phyloP scores from a whole-genome alignment of 2,797 vertebrate genomes.

The Gymnothorax reevesii region DNA sequence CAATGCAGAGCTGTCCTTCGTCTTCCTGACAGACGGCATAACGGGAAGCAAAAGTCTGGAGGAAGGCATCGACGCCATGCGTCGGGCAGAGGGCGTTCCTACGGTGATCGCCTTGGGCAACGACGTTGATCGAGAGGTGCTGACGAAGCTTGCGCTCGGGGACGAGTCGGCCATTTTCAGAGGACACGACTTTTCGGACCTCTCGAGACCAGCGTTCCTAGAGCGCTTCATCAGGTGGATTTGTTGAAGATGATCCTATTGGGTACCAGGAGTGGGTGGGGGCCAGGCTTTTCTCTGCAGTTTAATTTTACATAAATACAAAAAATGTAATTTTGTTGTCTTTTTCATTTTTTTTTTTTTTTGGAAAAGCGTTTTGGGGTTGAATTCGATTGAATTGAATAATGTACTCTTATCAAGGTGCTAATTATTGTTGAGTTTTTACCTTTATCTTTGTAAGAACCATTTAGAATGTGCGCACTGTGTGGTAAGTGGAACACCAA shows the following conservation, averaged over 20 bases:
- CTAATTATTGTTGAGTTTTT: slow-evolving; percentile 25
- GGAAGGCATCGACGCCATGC: slow-evolving; percentile 83
- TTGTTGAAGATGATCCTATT: slow-evolving; percentile 72
- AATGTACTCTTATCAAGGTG: slow-evolving; percentile 32
- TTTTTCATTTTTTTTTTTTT: slow-evolving; percentile 22
- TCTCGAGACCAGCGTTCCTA: slow-evolving; percentile 78
- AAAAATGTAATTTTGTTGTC: background rate
- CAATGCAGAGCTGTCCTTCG: slow-evolving; percentile 81
- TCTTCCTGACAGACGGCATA: slow-evolving; percentile 89
- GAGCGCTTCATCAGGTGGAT: slow-evolving; percentile 88
- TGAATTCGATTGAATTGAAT: background rate
- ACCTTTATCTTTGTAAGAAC: slow-evolving; percentile 10
- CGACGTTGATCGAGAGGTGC: slow-evolving; percentile 77
- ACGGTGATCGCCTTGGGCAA: slow-evolving; percentile 79
- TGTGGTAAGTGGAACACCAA: background rate
- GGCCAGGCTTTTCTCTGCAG: slow-evolving; percentile 1
- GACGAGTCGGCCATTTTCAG: slow-evolving; percentile 82
- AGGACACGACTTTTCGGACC: slow-evolving; percentile 74
- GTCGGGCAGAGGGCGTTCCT: slow-evolving; percentile 78
- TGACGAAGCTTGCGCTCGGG: slow-evolving; percentile 79
- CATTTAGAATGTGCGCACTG: background rate
- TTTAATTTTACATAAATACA: background rate
- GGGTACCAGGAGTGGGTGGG: background rate
- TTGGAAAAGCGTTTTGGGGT: slow-evolving; percentile 6
- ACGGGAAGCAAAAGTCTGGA: slow-evolving; percentile 75